Evolutionary conservation across 2,113 vertebrate genomes (phyloP), one percentile per base, ranked within the genome.

Genomic region (Cyprinus carpio): DNA sequence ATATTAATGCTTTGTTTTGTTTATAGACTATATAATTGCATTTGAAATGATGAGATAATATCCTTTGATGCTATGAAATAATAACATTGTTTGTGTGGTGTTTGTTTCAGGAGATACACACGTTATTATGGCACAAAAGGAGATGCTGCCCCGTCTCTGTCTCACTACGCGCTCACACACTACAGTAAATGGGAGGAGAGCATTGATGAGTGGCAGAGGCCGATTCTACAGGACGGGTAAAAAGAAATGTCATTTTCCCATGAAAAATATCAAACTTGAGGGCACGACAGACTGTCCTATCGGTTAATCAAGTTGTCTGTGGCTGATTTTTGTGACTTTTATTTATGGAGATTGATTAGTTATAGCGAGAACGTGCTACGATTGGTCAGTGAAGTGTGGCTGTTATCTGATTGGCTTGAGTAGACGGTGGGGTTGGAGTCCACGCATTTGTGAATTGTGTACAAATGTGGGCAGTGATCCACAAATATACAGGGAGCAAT

Each of bases 191-290:
- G 98, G 98, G 98, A 99, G 88, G 90, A 92, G 76, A 94, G 88
- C 87, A 99, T 99, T 0, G 95, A 96, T 49, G 93, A 93, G 0
- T 99, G 98, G 98, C 98, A 99, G 90, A 93, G 84, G 54, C 96
- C 96, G 0, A 84, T 99, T 62, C 85, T 99, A 84, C 93, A 96
- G 72, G 94, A 97, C 93, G 94, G 95, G 98, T 97, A 90, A 27
- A 16, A 23, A 49, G 2, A 25, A 81, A 60, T 27, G 49, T 65
- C 4, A 4, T 75, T 65, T 27, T 13, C n/a, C n/a, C 40, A 18
- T 46, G 40, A 49, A 49, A 46, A 34, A n/a, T 49, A 8, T 75
- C 4, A 74, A 7, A 9, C 37, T 43, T 13, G 20, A 43, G 20
- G 37, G 64, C 64, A 8, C 7, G 7, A 29, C 25, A 31, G 27